These are phyloP conservation scores for Hapalemur alaotrensis DNA, from an alignment of 2,797 vertebrate genomes.

Conservation along the genomic window DNA sequence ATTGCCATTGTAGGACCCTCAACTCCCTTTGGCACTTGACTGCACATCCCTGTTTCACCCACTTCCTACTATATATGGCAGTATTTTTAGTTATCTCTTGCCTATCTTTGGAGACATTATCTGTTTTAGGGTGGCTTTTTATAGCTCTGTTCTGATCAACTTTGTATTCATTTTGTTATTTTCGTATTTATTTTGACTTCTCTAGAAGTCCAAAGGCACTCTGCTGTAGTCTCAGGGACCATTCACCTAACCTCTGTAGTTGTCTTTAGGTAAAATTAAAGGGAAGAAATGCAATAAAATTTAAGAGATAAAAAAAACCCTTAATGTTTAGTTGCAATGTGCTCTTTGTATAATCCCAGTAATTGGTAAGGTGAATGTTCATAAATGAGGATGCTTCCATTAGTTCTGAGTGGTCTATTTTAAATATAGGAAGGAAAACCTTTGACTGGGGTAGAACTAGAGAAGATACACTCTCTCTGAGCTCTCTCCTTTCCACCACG, in stretches of 20 bases:
- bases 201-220: neutral
- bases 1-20: neutral
- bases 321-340: neutral
- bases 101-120: neutral
- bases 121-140: neutral
- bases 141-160: neutral
- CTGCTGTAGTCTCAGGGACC: neutral
- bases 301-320: neutral
- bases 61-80: neutral
- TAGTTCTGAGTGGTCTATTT: neutral
- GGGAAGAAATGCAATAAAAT: neutral
- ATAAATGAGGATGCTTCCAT: neutral
- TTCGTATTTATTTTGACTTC: neutral
- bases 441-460: neutral
- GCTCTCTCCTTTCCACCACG: neutral
- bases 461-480: neutral
- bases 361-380: neutral
- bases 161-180: neutral
- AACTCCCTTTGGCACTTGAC: neutral
- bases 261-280: neutral
- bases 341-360: neutral
- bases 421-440: neutral
- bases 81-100: neutral
- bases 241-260: neutral
- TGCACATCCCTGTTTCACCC: too few species aligned